Percentiles rank a stretch among this genome's conserved stretches.
phyloP scores from a whole-genome alignment of 2,888 invertebrate species.

The Peribatodes rhomboidaria region DNA sequence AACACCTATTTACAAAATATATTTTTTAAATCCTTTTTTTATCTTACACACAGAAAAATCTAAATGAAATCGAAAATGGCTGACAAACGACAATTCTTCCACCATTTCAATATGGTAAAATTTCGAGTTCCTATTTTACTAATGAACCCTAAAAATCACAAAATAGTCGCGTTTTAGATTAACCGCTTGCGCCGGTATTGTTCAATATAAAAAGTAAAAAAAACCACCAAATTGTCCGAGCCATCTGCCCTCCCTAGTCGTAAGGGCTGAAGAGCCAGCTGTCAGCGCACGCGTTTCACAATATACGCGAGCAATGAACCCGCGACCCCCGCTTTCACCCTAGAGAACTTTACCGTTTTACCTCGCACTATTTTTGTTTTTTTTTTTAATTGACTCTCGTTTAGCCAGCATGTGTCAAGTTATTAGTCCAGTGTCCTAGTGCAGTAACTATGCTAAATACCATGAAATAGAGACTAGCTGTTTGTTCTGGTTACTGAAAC shows the following conservation, averaged over 20 bases:
- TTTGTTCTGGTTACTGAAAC: no score
- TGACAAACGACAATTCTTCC: no score
- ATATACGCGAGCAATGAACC: conserved; percentile 82
- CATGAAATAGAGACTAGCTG: no score
- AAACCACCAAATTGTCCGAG: conserved; percentile 49
- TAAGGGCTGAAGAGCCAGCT: conserved; percentile 74
- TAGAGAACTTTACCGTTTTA: conserved; percentile 57
- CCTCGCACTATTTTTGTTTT: conserved; percentile 1
- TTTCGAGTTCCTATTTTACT: no score
- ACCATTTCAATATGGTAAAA: no score
- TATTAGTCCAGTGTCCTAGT: no score
- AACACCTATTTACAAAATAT: no score
- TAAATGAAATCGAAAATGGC: no score
- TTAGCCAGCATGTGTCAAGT: background rate
- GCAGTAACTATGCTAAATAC: no score
- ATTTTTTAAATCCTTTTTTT: no score
- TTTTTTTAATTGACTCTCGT: background rate
- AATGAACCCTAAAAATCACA: background rate
- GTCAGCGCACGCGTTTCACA: conserved; percentile 81
- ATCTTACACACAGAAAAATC: no score
- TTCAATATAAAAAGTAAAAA: conserved; percentile 51
- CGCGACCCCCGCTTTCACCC: conserved; percentile 67
- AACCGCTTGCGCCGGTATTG: conserved; percentile 50
- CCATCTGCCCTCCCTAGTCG: conserved; percentile 74
- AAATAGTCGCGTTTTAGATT: conserved; percentile 31